These are phyloP conservation scores for Gambusia holbrooki DNA, from an alignment of 2,113 vertebrate species.

Conservation along the genomic window DNA sequence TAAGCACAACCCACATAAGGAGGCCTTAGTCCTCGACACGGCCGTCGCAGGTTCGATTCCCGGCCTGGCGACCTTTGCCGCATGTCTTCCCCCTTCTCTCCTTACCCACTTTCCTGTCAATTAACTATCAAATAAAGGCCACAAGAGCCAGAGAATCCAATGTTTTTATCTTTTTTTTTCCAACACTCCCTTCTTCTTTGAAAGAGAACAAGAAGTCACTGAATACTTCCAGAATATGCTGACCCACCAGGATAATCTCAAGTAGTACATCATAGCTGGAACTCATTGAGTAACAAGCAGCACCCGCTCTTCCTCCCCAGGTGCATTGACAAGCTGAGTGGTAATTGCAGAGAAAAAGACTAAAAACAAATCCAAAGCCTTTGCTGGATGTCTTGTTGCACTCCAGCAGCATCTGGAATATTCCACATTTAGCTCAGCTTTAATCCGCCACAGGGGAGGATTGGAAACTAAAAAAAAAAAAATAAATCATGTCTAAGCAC, in stretches of 20 bases:
- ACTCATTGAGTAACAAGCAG: conserved; percentile 58
- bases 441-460: conserved; percentile 12
- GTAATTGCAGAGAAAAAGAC: conserved; percentile 57
- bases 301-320: conserved; percentile 10
- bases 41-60: too few relatives aligned
- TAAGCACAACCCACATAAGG: too few relatives aligned
- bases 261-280: conserved; percentile 48
- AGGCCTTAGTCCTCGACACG: too few relatives aligned
- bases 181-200: not conserved
- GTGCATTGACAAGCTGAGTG: conserved; percentile 48
- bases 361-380: conserved; percentile 6
- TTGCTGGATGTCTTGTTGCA: conserved; percentile 40
- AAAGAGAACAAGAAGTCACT: conserved; percentile 4
- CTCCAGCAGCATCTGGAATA: conserved; percentile 50
- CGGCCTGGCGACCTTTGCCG: too few relatives aligned
- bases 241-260: conserved; percentile 46
- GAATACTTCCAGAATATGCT: conserved; percentile 22
- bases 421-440: conserved; percentile 37
- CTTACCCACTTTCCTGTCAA: too few relatives aligned
- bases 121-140: too few relatives aligned
- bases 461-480: conserved; percentile 7
- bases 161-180: conserved; percentile 4
- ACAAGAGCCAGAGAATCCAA: not conserved
- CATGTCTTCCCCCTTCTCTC: too few relatives aligned
- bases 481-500: conserved; percentile 30